A percentile compares a stretch with the other conserved stretches of the same genome.
Conservation (phyloP, 2,797 vertebrate species). For the Clarias platycephalus region DNA sequence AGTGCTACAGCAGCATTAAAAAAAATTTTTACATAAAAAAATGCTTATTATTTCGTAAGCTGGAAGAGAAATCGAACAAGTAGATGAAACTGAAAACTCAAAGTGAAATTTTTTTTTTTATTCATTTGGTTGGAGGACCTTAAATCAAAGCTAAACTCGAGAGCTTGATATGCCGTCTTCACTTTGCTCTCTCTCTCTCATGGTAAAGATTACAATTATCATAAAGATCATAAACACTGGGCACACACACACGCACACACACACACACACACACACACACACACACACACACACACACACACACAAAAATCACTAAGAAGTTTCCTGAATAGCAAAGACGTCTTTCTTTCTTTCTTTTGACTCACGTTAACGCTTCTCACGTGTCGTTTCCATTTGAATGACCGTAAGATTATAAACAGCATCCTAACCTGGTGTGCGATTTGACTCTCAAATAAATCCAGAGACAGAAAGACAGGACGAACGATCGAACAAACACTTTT, state of each 20-base stretch:
- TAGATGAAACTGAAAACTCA: conserved; percentile 15
- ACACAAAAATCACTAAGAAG: neutral
- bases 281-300: too few relatives aligned
- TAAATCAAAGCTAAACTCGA: neutral
- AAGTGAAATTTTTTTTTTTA: neutral
- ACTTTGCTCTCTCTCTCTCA: too few relatives aligned
- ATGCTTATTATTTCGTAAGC: conserved; percentile 67
- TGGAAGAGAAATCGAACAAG: conserved; percentile 61
- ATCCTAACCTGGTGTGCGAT: neutral
- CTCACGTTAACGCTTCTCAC: too few relatives aligned
- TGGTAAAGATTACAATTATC: neutral
- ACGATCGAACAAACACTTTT: neutral
- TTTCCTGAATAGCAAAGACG: neutral
- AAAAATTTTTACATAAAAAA: conserved; percentile 71
- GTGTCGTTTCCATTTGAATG: neutral
- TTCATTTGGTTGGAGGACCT: neutral
- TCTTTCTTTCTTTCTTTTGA: neutral
- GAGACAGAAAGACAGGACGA: neutral
- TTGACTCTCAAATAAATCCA: neutral
- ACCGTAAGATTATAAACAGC: neutral
- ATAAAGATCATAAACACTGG: neutral
- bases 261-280: too few relatives aligned
- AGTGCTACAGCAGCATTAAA: conserved; percentile 68
- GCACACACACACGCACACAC: too few relatives aligned
- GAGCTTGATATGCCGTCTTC: neutral